Evolutionary conservation across 2,113 vertebrate genomes (phyloP).

Genomic region (Caranx melampygus): DNA sequence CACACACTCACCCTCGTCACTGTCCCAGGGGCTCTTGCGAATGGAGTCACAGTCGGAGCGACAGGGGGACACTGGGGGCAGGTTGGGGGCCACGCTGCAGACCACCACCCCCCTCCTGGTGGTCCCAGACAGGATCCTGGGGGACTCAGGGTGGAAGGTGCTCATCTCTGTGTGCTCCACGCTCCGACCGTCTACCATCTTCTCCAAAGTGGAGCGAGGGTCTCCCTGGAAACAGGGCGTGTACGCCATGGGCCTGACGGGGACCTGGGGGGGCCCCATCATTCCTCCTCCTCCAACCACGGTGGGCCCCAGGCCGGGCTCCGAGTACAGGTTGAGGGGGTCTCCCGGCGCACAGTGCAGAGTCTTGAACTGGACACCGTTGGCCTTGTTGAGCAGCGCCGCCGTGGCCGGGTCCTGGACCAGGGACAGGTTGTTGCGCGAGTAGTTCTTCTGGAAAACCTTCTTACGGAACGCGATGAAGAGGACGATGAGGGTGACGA

Average conservation of each 20-base stretch:
- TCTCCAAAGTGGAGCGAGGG: slow-evolving; percentile 90
- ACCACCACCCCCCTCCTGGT: slow-evolving; percentile 93
- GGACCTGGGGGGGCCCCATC: slow-evolving; percentile 90
- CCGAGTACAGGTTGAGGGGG: slow-evolving; percentile 91
- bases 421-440: slow-evolving; percentile 93
- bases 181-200: slow-evolving; percentile 88
- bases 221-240: slow-evolving; percentile 96
- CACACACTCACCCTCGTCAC: slow-evolving; percentile 86
- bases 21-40: slow-evolving; percentile 92
- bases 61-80: slow-evolving; percentile 91
- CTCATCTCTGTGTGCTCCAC: slow-evolving; percentile 96
- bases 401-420: slow-evolving; percentile 96
- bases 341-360: slow-evolving; percentile 87
- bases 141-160: slow-evolving; percentile 95
- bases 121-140: slow-evolving; percentile 87
- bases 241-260: slow-evolving; percentile 96
- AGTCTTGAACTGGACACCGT: slow-evolving; percentile 90
- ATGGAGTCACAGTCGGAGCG: slow-evolving; percentile 95
- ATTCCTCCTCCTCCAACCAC: slow-evolving; percentile 53
- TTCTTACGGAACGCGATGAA: slow-evolving; percentile 96
- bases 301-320: slow-evolving; percentile 78
- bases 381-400: slow-evolving; percentile 94
- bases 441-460: slow-evolving; percentile 95
- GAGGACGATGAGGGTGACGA: slow-evolving; percentile 89
- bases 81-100: slow-evolving; percentile 96